Evolutionary conservation across 1,140 invertebrate genomes (phyloP), one percentile per base, ranked within the genome.

Genomic region (Megathymus violae): DNA sequence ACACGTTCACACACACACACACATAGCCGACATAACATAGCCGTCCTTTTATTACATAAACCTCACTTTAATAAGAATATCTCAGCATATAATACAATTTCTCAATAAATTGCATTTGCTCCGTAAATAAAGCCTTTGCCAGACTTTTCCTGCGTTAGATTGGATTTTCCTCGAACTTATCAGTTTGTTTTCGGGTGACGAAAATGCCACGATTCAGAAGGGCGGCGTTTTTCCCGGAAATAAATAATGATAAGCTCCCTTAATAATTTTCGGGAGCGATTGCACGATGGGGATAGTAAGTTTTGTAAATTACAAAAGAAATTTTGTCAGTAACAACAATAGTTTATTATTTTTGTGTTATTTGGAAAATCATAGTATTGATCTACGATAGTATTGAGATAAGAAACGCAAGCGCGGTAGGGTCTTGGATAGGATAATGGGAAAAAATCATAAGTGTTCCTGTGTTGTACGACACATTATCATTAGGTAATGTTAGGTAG

Each of bases 51-150:
- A 38, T 52, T 19, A 38, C 50, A 52, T 52, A 40, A 50, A 50
- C 46, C 36, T 41, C 13, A 44, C 14, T 31, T 34, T 46, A 36
- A 44, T 36, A 13, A 34, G 41, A 13, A n/a, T 43, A 43, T 54
- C 13, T 54, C 34, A 36, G 38, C 19, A 25, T 54, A 15, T 41
- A 19, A 31, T 56, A 56, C 16, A 43, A 22, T 43, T 56, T 56
- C 51, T 40, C 51, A 15, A 56, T 43, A 56, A 56, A 56, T 56
- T 56, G 51, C 51, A 56, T 56, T 56, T 56, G 9, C 22, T 43
- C 22, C 38, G 19, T 31, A 56, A 56, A 43, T 51, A 41, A 41
- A 54, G 4, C 10, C 16, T 36, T 22, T 19, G 16, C 22, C 38
- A 40, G 17, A 14, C 19, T 51, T 52, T 52, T 40, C 50, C 47